A percentile compares a stretch with the other conserved stretches of the same genome.
Evolutionary conservation across 2,888 invertebrate species (phyloP).

Genomic region (Lottia scabra): DNA sequence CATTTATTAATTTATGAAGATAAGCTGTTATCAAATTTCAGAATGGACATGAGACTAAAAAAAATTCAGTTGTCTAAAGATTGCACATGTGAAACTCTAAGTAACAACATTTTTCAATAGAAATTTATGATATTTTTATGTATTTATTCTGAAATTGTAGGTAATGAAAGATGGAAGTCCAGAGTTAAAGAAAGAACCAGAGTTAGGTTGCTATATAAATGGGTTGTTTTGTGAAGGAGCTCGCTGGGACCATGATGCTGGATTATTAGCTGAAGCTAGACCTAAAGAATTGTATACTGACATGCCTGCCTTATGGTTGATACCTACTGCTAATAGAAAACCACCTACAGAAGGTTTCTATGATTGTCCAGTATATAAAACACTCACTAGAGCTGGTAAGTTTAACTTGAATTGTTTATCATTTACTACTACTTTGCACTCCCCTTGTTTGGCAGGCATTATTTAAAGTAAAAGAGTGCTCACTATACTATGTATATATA

Average conservation of each 20-base stretch:
- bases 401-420: background rate
- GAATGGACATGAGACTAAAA: too few relatives aligned
- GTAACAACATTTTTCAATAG: too few relatives aligned
- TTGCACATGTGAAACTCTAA: too few relatives aligned
- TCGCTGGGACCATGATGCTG: constrained; percentile 59
- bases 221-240: constrained; percentile 69
- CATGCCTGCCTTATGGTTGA: constrained; percentile 78
- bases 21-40: too few relatives aligned
- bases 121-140: too few relatives aligned
- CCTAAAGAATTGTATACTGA: constrained; percentile 74
- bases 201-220: constrained; percentile 68
- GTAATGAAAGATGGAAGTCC: too few relatives aligned
- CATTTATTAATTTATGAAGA: too few relatives aligned
- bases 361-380: constrained; percentile 78
- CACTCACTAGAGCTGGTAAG: constrained; percentile 73
- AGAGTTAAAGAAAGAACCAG: constrained; percentile 57
- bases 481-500: too few relatives aligned
- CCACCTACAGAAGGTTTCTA: constrained; percentile 71
- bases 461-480: too few relatives aligned
- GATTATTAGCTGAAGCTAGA: constrained; percentile 61
- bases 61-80: too few relatives aligned
- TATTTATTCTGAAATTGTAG: too few relatives aligned
- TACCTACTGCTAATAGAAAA: constrained; percentile 77
- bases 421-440: background rate
- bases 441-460: too few relatives aligned